Evolutionary conservation across 2,888 invertebrate genomes (phyloP), one percentile per base, ranked within the genome.

Genomic region (Agonum fuliginosum): DNA sequence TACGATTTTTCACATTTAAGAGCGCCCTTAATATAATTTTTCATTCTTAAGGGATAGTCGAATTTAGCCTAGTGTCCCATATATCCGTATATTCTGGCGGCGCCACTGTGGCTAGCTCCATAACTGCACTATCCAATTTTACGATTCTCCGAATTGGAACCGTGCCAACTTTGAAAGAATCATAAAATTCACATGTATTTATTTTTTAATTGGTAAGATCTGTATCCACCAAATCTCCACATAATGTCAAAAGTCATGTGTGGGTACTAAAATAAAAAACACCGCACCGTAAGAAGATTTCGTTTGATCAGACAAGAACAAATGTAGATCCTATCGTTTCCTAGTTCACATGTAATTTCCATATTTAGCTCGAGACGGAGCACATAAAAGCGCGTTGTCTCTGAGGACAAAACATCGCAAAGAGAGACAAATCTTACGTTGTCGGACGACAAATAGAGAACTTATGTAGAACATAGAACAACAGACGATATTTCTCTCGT

Each of bases 261-360:
- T 46, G 69, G 43, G 46, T 22, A 46, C 14, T n/a, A 6, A 17
- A 69, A 69, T 41, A 69, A 69, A 48, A 69, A 69, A 46, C 22
- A 24, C 46, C 43, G 48, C 71, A 10, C 22, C 48, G 30, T 46
- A 30, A 48, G 19, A 71, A 17, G 20, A 71, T 48, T 71, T 71
- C 19, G 46, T 71, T 71, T 8, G 27, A 51, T 30, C 22, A 27
- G 51, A 51, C 51, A 46, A 71, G 48, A 51, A 71, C 71, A 71
- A 43, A 51, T 71, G 71, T 71, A 71, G 71, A 71, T 71, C 27
- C 71, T 71, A 71, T 71, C 71, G 71, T 30, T 51, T 71, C 71
- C 71, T 71, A 71, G 71, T 30, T 51, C 30, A 6, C 34, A 30
- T 48, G 71, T 71, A 51, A 27, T 19, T 10, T 51, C 71, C 71